Base-by-base conservation (phyloP, 1,140 invertebrate genomes). In the Goniozus legneri region DNA sequence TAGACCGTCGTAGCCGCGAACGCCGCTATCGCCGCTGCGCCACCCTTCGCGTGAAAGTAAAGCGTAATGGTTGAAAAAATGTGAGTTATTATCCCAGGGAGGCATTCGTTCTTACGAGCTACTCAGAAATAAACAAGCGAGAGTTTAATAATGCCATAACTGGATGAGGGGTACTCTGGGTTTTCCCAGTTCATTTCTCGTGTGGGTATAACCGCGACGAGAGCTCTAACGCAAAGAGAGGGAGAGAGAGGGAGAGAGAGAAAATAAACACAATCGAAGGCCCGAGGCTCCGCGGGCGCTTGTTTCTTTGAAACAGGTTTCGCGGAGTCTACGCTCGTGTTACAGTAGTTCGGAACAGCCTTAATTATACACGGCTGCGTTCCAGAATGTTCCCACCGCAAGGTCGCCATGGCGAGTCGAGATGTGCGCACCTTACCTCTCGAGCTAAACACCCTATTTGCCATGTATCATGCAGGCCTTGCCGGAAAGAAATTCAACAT, bases 1-100 rank as follows among this genome's bases (percentile, higher is more conserved):
- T 64, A 41, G 4, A 75, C 4, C 2, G 47, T 42, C 3, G 64
- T 60, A 3, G 73, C 69, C n/a, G 64, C 71, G 7, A 70, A 67
- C 8, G 71, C 73, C 15, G 64, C 57, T 41, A 73, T 58, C 19
- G 70, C 67, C 13, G 69, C 56, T n/a, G 70, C 69, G n/a, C 54
- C 55, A 32, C 55, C 60, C 60, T 62, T n/a, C 47, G 8, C 4
- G 24, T 6, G 10, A 27, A 27, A 6, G 4, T 27, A 27, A 27
- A 27, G 10, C 24, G 24, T 27, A 27, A 27, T 27, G 24, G 10
- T 6, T 27, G 10, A 27, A 27, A 6, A 27, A 27, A 27, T 10
- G 24, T n/a, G n/a, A n/a, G n/a, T n/a, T n/a, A n/a, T n/a, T n/a
- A n/a, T n/a, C n/a, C n/a, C n/a, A n/a, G n/a, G n/a, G n/a, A n/a